Conservation (phyloP, 2,888 invertebrate species). For the Phytoseiulus persimilis region DNA sequence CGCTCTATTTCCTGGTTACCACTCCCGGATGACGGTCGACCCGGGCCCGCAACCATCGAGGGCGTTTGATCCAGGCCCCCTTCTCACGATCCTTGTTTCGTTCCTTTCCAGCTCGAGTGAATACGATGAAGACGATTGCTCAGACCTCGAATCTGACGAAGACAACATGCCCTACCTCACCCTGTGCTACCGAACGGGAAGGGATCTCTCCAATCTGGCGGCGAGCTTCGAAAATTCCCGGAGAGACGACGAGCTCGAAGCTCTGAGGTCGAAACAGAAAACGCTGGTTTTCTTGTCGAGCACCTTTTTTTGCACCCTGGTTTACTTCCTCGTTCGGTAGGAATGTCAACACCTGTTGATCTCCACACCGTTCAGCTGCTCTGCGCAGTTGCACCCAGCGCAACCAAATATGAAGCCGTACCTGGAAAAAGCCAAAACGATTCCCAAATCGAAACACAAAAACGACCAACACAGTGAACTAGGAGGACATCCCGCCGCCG, state of each 20-base stretch:
- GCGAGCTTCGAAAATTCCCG: not conserved
- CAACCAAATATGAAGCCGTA: not conserved
- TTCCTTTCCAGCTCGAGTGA: not conserved
- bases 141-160: not conserved
- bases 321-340: not conserved
- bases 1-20: too few relatives aligned
- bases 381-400: not conserved
- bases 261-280: not conserved
- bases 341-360: not conserved
- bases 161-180: not conserved
- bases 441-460: not conserved
- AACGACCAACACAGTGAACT: not conserved
- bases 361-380: not conserved
- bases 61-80: too few relatives aligned
- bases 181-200: not conserved
- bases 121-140: not conserved
- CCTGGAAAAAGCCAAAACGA: not conserved
- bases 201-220: not conserved
- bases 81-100: not conserved
- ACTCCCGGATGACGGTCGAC: too few relatives aligned
- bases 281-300: not conserved
- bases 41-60: too few relatives aligned
- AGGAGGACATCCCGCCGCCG: too few relatives aligned
- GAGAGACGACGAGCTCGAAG: not conserved
- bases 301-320: not conserved